Evolutionary conservation across 2,113 vertebrate species (phyloP).

Genomic region (Pangasianodon gigas): DNA sequence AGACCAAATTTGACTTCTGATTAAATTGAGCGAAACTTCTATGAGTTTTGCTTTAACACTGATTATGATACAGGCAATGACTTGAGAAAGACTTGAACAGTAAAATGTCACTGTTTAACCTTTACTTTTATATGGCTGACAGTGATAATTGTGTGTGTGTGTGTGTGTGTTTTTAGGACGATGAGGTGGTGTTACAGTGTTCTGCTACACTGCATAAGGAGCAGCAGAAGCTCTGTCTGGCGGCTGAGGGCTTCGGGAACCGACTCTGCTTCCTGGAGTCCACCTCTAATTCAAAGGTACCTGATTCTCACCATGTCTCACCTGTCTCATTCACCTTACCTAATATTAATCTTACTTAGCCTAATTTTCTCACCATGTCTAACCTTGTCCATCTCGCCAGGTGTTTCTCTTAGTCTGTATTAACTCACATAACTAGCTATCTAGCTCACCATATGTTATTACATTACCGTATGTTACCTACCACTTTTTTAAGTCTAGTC

Average conservation of each 20-base stretch:
- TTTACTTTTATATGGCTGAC: not conserved
- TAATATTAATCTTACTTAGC: not conserved
- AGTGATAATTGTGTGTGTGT: constrained; percentile 18
- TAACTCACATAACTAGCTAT: not conserved
- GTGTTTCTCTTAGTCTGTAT: not conserved
- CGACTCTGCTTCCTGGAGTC: constrained; percentile 96
- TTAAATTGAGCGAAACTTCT: no score
- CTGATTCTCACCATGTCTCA: not conserved
- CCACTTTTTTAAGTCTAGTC: not conserved
- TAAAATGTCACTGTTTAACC: not conserved
- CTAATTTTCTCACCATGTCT: not conserved
- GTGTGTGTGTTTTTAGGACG: constrained; percentile 76
- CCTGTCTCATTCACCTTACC: not conserved
- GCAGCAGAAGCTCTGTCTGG: constrained; percentile 92
- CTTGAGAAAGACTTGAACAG: not conserved
- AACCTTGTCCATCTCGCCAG: not conserved
- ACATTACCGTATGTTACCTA: not conserved
- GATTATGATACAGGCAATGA: not conserved
- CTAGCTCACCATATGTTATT: not conserved
- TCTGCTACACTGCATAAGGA: constrained; percentile 89
- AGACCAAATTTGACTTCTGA: no score
- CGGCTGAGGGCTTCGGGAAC: constrained; percentile 96
- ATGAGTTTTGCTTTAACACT: not conserved
- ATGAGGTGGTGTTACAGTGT: constrained; percentile 95
- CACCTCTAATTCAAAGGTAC: constrained; percentile 96